Conservation (phyloP, 2,113 vertebrate species). For the Archilochus colubris region DNA sequence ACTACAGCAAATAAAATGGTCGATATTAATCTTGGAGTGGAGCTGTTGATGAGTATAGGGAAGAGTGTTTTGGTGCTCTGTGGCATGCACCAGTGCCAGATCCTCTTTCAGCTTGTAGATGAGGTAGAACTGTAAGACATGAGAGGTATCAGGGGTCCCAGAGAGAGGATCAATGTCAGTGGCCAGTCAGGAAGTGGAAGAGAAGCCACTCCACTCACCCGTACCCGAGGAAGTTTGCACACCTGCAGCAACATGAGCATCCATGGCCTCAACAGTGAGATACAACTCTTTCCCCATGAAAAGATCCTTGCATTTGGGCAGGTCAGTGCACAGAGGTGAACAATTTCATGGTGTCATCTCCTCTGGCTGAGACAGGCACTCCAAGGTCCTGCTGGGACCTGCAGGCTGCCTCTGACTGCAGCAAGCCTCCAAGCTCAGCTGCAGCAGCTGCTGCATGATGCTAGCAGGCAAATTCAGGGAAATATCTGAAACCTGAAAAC, state of each 20-base stretch:
- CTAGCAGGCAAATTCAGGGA: background rate
- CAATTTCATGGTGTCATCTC: background rate
- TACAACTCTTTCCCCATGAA: fast-evolving
- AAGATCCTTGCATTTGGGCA: background rate
- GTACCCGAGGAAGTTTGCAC: background rate
- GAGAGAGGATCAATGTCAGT: fast-evolving
- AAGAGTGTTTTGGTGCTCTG: background rate
- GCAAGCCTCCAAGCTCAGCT: background rate
- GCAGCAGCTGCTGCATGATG: background rate
- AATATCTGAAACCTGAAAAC: background rate
- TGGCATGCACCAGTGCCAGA: background rate
- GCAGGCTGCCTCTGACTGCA: background rate
- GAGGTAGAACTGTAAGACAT: background rate
- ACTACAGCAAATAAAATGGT: background rate
- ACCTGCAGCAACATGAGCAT: background rate
- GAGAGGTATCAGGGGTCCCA: background rate
- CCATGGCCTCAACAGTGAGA: fast-evolving
- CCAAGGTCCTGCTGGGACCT: background rate
- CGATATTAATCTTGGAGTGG: background rate
- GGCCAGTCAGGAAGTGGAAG: background rate
- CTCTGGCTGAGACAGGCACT: background rate
- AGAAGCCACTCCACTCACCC: background rate
- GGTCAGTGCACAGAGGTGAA: background rate
- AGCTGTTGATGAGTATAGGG: background rate
- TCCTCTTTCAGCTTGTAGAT: background rate